Evolutionary conservation across 2,888 invertebrate species (phyloP).

Genomic region (Apoda limacodes): DNA sequence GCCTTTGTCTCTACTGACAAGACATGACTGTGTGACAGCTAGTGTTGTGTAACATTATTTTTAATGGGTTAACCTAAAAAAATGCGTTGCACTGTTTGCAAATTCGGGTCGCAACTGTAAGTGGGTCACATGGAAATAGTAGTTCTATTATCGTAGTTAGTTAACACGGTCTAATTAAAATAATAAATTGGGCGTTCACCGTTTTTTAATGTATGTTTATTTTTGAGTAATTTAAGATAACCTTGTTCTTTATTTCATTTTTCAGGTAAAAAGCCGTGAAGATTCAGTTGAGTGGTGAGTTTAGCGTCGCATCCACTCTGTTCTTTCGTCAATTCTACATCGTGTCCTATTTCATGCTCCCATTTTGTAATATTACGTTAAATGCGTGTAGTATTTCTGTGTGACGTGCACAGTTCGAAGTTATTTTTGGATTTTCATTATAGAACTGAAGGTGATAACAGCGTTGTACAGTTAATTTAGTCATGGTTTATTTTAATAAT

Average conservation of each 20-base stretch:
- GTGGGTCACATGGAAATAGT: constrained; percentile 60
- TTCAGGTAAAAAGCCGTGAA: constrained; percentile 45
- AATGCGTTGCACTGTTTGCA: constrained; percentile 44
- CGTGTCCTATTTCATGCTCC: constrained; percentile 34
- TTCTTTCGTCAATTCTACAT: constrained; percentile 23
- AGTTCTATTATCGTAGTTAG: constrained; percentile 43
- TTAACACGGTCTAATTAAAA: constrained; percentile 62
- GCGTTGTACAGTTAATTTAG: constrained; percentile 51
- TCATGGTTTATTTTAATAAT: constrained; percentile 51
- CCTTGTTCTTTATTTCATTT: constrained; percentile 35
- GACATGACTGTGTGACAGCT: constrained; percentile 49
- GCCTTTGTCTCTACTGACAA: constrained; percentile 36
- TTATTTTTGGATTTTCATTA: constrained; percentile 54
- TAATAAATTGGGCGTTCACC: constrained; percentile 28
- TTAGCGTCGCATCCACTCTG: constrained; percentile 27
- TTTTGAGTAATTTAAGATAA: constrained; percentile 22
- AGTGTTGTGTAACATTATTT: constrained; percentile 51
- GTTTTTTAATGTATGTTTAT: constrained; percentile 26
- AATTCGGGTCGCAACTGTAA: constrained; percentile 53
- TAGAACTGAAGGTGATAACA: constrained; percentile 57
- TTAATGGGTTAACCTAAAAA: constrained; percentile 43
- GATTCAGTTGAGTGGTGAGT: constrained; percentile 20
- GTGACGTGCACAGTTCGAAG: constrained; percentile 34
- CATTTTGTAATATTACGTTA: constrained; percentile 35
- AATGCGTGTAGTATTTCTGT: constrained; percentile 48